Conservation (phyloP, 2,113 vertebrate genomes). For the Rousettus leschenaultii region DNA sequence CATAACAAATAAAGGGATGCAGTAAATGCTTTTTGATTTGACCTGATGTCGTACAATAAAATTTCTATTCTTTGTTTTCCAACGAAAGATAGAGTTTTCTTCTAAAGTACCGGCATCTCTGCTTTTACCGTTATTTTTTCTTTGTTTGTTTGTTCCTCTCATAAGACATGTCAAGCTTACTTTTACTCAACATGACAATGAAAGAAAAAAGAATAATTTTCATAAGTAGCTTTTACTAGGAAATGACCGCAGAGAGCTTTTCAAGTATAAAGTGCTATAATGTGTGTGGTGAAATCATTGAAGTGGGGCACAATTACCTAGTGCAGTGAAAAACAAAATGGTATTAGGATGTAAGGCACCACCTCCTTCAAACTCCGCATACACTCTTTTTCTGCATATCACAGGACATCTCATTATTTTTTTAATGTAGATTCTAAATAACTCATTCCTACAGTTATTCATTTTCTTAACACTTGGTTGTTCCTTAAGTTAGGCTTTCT, state of each 20-base stretch:
- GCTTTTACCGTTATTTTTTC: not conserved
- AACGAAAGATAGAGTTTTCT: not conserved
- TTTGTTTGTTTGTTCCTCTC: not conserved
- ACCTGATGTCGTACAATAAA: not conserved
- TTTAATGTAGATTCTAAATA: not conserved
- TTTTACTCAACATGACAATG: not conserved
- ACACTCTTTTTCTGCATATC: not conserved
- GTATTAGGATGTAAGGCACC: not conserved
- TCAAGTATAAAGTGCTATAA: constrained; percentile 45
- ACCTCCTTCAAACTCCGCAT: not conserved
- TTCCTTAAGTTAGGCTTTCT: not conserved
- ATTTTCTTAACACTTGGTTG: not conserved
- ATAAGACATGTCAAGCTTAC: not conserved
- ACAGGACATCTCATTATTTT: constrained; percentile 30
- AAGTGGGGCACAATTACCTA: constrained; percentile 43
- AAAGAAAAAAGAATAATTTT: constrained; percentile 12
- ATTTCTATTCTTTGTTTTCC: not conserved
- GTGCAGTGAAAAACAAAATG: not conserved
- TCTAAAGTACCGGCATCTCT: not conserved
- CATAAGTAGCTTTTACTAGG: constrained; percentile 58
- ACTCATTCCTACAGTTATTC: not conserved
- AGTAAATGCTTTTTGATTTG: not conserved
- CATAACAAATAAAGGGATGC: not conserved
- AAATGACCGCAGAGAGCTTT: constrained; percentile 57
- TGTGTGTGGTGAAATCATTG: constrained; percentile 50